A percentile compares a stretch with the other conserved stretches of the same genome.
Conservation (phyloP, 37 sponge, comb jelly and placozoan genomes). For the Diacarnus erythraeanus region DNA sequence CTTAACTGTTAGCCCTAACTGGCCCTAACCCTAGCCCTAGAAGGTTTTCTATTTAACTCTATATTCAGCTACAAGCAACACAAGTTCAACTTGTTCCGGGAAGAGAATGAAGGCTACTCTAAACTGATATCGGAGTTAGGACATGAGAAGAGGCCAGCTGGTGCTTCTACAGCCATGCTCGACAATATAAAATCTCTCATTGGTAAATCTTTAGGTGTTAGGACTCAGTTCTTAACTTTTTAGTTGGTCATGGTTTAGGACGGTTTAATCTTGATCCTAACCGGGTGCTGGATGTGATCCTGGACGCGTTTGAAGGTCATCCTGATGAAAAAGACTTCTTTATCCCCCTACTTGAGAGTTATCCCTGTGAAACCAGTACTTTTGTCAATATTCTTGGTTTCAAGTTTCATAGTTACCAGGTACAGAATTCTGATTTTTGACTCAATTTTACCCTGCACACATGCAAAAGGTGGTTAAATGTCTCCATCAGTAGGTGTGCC, state of each 20-base stretch:
- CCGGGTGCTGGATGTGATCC: constrained; percentile 91
- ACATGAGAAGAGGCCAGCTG: constrained; percentile 34
- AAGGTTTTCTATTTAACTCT: not conserved
- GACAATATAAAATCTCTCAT: constrained; percentile 85
- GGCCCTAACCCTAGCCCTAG: not conserved
- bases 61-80: constrained; percentile 93
- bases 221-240: not conserved
- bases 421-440: not conserved
- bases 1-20: too few relatives aligned
- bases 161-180: constrained; percentile 39
- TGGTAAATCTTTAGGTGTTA: constrained; percentile 33
- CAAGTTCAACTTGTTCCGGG: constrained; percentile 98
- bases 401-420: constrained; percentile 86
- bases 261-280: constrained; percentile 96
- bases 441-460: too few relatives aligned
- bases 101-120: constrained; percentile 97
- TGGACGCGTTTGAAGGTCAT: constrained; percentile 91
- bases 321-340: constrained; percentile 81
- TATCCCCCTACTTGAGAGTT: constrained; percentile 62
- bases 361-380: constrained; percentile 78
- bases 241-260: constrained; percentile 51
- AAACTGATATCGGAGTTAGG: constrained; percentile 92
- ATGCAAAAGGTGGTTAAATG: too few relatives aligned
- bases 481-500: too few relatives aligned
- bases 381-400: constrained; percentile 90